Percentiles rank a stretch among this genome's conserved stretches.
phyloP scores from a whole-genome alignment of 1,140 invertebrate genomes.

The Neuroterus valhalla region DNA sequence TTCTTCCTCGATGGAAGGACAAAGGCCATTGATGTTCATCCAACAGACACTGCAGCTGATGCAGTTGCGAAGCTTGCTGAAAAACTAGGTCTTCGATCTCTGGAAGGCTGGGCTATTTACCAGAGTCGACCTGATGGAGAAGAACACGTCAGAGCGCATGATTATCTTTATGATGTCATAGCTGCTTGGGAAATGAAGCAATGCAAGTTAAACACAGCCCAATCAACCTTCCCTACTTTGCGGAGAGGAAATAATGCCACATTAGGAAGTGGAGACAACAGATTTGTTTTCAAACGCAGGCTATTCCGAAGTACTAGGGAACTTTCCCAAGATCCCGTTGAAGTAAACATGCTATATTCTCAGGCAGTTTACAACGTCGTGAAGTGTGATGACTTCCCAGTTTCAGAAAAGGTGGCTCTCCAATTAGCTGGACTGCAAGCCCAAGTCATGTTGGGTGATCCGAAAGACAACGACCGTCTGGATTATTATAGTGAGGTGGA shows the following conservation, averaged over 20 bases:
- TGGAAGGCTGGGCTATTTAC: slow-evolving; percentile 97
- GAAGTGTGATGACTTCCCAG: slow-evolving; percentile 95
- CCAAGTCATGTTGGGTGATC: slow-evolving; percentile 93
- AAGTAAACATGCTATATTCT: slow-evolving; percentile 95
- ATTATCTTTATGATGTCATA: slow-evolving; percentile 95
- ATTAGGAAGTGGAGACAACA: slow-evolving; percentile 89
- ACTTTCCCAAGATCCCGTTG: slow-evolving; percentile 96
- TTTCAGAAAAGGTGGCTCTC: slow-evolving; percentile 94
- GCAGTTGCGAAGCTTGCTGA: slow-evolving; percentile 92
- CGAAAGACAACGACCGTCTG: slow-evolving; percentile 80
- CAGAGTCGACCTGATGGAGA: slow-evolving; percentile 89
- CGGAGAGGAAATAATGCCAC: slow-evolving; percentile 76
- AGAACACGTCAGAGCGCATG: slow-evolving; percentile 93
- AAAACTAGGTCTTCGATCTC: slow-evolving; percentile 87
- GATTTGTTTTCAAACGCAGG: slow-evolving; percentile 94
- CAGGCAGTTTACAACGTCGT: slow-evolving; percentile 96
- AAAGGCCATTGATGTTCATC: slow-evolving; percentile 96
- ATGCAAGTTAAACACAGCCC: slow-evolving; percentile 77
- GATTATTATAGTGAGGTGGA: slow-evolving; percentile 89
- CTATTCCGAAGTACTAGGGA: slow-evolving; percentile 91
- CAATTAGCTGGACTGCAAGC: slow-evolving; percentile 95
- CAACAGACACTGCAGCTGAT: slow-evolving; percentile 93
- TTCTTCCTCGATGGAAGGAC: slow-evolving; percentile 96
- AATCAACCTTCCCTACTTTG: slow-evolving; percentile 76
- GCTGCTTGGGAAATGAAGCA: slow-evolving; percentile 93